A percentile compares a stretch with the other conserved stretches of the same genome.
These are phyloP conservation scores for Ceuthmochares aereus DNA, from an alignment of 2,113 vertebrate species.

Conservation along the genomic window DNA sequence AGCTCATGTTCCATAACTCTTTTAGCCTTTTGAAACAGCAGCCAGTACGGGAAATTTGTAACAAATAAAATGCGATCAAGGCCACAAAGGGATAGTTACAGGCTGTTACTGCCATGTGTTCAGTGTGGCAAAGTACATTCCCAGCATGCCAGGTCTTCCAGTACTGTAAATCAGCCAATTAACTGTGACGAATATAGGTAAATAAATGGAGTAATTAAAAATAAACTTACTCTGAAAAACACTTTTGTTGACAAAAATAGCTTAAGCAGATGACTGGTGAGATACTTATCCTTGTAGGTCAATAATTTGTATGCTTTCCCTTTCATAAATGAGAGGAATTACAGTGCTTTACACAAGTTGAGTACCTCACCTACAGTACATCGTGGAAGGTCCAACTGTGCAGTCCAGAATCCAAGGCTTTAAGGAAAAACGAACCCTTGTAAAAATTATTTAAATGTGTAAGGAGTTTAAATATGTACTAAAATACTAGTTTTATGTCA, in stretches of 20 bases:
- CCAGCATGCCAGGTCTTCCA: background rate
- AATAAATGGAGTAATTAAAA: background rate
- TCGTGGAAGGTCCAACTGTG: background rate
- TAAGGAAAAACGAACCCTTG: background rate
- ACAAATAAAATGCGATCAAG: background rate
- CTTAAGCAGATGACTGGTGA: background rate
- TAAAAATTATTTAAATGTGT: background rate
- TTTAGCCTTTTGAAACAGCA: background rate
- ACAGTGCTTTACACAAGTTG: background rate
- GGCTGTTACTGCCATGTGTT: background rate
- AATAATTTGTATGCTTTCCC: background rate
- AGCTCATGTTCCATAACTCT: background rate
- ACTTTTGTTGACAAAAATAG: background rate
- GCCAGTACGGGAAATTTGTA: background rate
- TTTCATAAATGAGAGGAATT: background rate
- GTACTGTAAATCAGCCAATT: background rate
- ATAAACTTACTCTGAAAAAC: background rate
- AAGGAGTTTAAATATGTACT: background rate
- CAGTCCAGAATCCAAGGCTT: background rate
- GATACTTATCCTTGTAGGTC: background rate
- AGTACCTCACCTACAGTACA: background rate
- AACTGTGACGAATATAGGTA: background rate
- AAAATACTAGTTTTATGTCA: background rate
- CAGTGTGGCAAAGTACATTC: background rate
- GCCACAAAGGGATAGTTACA: background rate